Evolutionary conservation across 1,140 invertebrate genomes (phyloP).

Genomic region (Pseudobourletiella spinata): DNA sequence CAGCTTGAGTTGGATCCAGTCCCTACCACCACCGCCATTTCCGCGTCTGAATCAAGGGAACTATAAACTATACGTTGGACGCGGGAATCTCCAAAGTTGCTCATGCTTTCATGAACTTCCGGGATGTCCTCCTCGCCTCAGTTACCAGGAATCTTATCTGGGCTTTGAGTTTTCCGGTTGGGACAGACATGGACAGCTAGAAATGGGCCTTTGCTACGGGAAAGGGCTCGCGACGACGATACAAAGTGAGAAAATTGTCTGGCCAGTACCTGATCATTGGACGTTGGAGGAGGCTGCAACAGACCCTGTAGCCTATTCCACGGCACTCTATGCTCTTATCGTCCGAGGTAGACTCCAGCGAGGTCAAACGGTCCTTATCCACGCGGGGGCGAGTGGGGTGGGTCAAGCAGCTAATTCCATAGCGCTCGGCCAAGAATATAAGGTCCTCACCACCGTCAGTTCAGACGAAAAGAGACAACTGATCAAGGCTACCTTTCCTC

Average conservation of each 20-base stretch:
- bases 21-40: conserved; percentile 40
- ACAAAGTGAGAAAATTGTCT: conserved; percentile 76
- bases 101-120: too few relatives aligned
- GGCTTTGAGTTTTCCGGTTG: conserved; percentile 90
- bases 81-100: too few relatives aligned
- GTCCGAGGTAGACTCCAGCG: conserved; percentile 70
- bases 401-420: conserved; percentile 69
- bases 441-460: conserved; percentile 61
- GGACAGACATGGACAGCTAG: conserved; percentile 58
- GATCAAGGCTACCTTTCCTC: too few relatives aligned
- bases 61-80: too few relatives aligned
- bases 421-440: conserved; percentile 54
- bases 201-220: conserved; percentile 96
- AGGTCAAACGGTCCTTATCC: conserved; percentile 81
- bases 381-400: conserved; percentile 82
- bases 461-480: too few relatives aligned
- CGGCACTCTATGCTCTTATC: conserved; percentile 78
- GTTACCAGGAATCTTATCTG: too few relatives aligned
- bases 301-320: conserved; percentile 86
- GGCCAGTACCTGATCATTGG: conserved; percentile 83
- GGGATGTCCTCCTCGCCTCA: too few relatives aligned
- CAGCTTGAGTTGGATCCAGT: conserved; percentile 90
- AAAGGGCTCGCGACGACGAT: too few relatives aligned
- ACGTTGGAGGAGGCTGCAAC: conserved; percentile 83
- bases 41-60: conserved; percentile 41